phyloP scores from a whole-genome alignment of 2,113 vertebrate genomes.

The Chlorodrepanis virens region DNA sequence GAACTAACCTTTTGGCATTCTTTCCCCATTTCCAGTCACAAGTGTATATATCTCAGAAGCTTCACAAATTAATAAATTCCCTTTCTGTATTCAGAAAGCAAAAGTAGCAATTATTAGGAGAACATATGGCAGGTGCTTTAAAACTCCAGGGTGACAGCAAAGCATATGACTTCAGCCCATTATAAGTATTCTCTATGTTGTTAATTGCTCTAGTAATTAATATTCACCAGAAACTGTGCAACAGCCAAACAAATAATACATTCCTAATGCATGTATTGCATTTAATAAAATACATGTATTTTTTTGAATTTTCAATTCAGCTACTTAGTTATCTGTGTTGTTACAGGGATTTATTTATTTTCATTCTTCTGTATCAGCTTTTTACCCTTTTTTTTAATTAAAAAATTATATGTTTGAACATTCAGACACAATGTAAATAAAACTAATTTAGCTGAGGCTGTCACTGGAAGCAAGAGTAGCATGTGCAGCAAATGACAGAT shows the following conservation, averaged over 20 bases:
- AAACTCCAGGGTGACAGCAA: slow-evolving; percentile 57
- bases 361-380: not conserved
- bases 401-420: not conserved
- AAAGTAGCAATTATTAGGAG: slow-evolving; percentile 59
- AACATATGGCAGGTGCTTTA: slow-evolving; percentile 69
- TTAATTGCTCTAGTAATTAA: slow-evolving; percentile 68
- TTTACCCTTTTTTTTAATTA: not conserved
- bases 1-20: not conserved
- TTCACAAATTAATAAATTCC: slow-evolving; percentile 8
- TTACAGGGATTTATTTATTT: not conserved
- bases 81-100: not conserved
- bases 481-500: not conserved
- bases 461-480: not conserved
- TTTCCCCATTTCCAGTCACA: not conserved
- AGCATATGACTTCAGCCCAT: slow-evolving; percentile 61
- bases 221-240: slow-evolving; percentile 50
- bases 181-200: slow-evolving; percentile 54
- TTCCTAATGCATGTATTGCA: not conserved
- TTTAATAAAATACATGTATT: not conserved
- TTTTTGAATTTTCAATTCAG: not conserved
- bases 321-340: not conserved
- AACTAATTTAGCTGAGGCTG: not conserved
- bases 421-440: not conserved
- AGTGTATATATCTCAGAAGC: not conserved
- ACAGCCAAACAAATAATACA: slow-evolving; percentile 7